Conservation (phyloP, 2,113 vertebrate species). For the Paratilapia polleni region DNA sequence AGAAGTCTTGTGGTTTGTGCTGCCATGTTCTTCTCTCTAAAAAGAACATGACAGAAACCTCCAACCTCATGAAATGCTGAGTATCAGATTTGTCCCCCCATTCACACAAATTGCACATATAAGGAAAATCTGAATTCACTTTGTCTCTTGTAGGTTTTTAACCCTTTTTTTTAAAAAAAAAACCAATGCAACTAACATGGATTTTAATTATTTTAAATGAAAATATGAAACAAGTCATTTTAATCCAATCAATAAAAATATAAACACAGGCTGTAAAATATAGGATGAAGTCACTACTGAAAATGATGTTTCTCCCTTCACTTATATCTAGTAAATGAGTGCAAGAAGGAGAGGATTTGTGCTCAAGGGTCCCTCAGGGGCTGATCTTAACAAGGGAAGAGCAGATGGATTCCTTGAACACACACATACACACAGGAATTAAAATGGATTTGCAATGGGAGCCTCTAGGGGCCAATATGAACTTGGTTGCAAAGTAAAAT, state of each 20-base stretch:
- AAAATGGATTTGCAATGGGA: conserved; percentile 32
- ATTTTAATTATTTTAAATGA: background rate
- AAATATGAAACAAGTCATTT: background rate
- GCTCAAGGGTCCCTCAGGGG: conserved; percentile 16
- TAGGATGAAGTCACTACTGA: background rate
- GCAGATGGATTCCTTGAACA: conserved; percentile 22
- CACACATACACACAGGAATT: conserved; percentile 15
- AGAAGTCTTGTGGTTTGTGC: too few relatives aligned
- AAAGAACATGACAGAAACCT: too few relatives aligned
- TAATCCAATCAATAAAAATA: background rate
- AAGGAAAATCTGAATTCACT: too few relatives aligned
- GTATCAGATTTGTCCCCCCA: background rate
- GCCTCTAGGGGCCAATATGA: conserved; percentile 42
- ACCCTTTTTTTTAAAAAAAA: background rate
- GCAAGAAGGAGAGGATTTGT: conserved; percentile 22
- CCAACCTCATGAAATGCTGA: background rate
- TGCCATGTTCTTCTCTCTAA: too few relatives aligned
- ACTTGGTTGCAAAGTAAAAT: conserved; percentile 37
- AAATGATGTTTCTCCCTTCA: background rate
- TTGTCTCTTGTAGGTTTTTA: too few relatives aligned
- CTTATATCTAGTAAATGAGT: background rate
- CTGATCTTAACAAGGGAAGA: conserved; percentile 35
- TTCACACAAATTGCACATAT: background rate
- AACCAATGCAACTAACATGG: background rate
- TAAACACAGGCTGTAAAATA: background rate